Conservation (phyloP, 2,113 vertebrate species). For the Oceanodroma tethys region DNA sequence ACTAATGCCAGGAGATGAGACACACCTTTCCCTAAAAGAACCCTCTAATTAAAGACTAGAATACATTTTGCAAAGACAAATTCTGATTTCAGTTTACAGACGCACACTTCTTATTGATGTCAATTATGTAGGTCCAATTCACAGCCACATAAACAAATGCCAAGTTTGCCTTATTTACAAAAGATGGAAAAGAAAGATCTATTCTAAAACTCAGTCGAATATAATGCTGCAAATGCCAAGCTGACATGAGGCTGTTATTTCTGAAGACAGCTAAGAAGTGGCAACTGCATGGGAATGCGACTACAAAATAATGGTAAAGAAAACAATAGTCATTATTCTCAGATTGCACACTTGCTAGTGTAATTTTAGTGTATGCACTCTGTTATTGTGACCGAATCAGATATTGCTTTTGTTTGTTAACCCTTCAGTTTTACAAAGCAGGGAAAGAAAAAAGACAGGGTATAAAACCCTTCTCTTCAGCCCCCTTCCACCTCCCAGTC, state of each 20-base stretch:
- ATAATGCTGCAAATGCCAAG: neutral
- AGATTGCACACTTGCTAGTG: neutral
- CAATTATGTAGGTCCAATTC: neutral
- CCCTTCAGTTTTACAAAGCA: neutral
- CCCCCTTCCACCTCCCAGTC: neutral
- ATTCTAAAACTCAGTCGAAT: neutral
- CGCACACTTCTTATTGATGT: neutral
- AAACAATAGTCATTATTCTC: neutral
- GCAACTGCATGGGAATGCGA: neutral
- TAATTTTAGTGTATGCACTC: neutral
- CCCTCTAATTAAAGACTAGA: neutral
- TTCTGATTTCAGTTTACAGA: neutral
- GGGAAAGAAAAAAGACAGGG: neutral
- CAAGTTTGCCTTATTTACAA: neutral
- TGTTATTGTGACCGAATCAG: neutral
- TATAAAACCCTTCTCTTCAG: neutral
- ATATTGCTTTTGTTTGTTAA: neutral
- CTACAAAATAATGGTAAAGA: neutral
- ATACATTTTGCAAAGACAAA: neutral
- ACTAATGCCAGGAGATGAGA: neutral
- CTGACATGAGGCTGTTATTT: neutral
- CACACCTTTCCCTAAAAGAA: neutral
- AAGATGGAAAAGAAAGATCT: neutral
- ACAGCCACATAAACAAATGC: neutral
- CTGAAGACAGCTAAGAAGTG: neutral